Base-by-base conservation (phyloP, 2,888 invertebrate species). In the Stenchaetothrips biformis region DNA sequence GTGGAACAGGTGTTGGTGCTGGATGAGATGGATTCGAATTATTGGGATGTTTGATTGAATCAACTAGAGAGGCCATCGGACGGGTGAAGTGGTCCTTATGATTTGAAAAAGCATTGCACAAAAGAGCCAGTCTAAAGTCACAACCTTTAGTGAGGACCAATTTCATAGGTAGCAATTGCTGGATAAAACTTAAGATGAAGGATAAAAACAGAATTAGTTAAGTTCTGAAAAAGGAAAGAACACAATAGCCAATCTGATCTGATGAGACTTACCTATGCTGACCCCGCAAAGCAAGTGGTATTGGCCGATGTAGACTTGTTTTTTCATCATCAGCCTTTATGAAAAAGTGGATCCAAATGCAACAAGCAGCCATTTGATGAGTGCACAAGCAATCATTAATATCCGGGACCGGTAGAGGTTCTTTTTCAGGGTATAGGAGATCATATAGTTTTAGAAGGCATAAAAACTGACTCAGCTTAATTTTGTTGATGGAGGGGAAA, bases 51-150 rank as follows among this genome's bases (percentile, higher is more conserved):
- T 74, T 74, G 81, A 96, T 92, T 0, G 95, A 94, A 85, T 98
- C 97, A 18, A 96, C 93, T 67, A 98, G 89, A 9, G 95, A 93
- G 6, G 94, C 94, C 97, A 98, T 97, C 0, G 97, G 97, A 81
- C 96, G 91, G 13, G 94, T 92, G 85, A 95, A 97, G 85, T 92
- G 94, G 83, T 97, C 97, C 85, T 95, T 93, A 87, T 96, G 97
- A 0, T 97, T 98, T 1, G 96, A 96, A 85, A 95, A 98, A 0
- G 98, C 97, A 88, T 98, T 98, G 87, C 98, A 97, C 0, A 98
- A 89, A 49, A 98, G 89, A 0, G 97, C 95, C 83, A 98, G 95
- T 82, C 95, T 91, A 86, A 93, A 98, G 87, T 98, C 98, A 59
- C 93, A 91, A 0, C 94, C 94, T 91, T 94, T 93, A 62, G 91